These are phyloP conservation scores for Ischnus inquisitorius DNA, from an alignment of 2,888 invertebrate genomes.

Conservation along the genomic window DNA sequence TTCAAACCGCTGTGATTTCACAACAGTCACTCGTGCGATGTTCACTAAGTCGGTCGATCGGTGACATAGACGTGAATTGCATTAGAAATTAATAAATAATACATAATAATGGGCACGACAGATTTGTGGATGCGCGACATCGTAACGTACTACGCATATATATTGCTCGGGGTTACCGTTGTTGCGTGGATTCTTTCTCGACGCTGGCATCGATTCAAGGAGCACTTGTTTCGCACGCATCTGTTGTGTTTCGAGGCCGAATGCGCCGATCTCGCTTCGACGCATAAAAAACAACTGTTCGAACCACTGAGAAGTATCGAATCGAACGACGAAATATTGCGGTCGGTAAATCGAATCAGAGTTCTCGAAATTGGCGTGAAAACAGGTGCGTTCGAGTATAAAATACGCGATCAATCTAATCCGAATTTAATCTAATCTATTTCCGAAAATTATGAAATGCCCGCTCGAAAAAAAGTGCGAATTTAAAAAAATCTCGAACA, in stretches of 20 bases:
- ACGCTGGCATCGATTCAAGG: conserved; percentile 76
- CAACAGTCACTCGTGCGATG: conserved; percentile 27
- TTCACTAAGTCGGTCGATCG: background rate
- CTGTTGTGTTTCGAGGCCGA: conserved; percentile 80
- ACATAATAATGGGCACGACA: conserved; percentile 75
- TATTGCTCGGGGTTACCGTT: conserved; percentile 62
- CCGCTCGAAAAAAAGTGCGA: no score
- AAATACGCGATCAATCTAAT: background rate
- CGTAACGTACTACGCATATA: conserved; percentile 75
- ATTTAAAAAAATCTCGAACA: no score
- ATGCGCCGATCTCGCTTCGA: conserved; percentile 76
- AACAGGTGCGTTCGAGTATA: conserved; percentile 75
- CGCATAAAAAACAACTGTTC: conserved; percentile 77
- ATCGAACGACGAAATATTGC: conserved; percentile 77
- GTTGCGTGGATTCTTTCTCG: conserved; percentile 70
- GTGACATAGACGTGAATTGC: background rate
- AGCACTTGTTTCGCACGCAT: conserved; percentile 76
- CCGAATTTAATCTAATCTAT: no score
- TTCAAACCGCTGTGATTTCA: background rate
- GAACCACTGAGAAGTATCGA: conserved; percentile 70
- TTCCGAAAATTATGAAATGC: background rate
- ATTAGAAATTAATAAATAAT: background rate
- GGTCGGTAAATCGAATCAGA: conserved; percentile 76
- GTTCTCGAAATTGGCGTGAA: conserved; percentile 82
- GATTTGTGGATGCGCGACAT: conserved; percentile 81